Evolutionary conservation across 1,140 invertebrate genomes (phyloP).

Genomic region (Cyclargus thomasi): DNA sequence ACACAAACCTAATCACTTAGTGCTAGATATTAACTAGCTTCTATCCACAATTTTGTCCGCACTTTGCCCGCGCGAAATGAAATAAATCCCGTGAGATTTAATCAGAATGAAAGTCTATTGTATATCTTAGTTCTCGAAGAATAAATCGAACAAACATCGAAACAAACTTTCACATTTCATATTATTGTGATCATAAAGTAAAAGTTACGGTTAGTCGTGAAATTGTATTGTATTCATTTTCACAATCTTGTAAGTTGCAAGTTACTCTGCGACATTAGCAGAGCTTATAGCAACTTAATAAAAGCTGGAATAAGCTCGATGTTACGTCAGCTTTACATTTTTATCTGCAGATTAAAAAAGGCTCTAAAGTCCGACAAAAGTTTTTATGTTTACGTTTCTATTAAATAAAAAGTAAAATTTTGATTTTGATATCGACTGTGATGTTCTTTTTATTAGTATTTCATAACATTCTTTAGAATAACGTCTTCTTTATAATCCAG

Average conservation of each 20-base stretch:
- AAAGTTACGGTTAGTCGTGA: too few relatives aligned
- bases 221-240: too few relatives aligned
- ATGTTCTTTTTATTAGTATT: neutral
- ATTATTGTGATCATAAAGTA: too few relatives aligned
- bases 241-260: neutral
- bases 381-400: neutral
- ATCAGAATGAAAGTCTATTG: too few relatives aligned
- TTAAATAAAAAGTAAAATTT: neutral
- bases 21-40: too few relatives aligned
- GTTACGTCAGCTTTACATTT: neutral
- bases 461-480: neutral
- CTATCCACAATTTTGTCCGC: too few relatives aligned
- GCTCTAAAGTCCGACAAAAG: neutral
- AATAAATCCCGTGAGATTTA: too few relatives aligned
- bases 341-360: neutral
- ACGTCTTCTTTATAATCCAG: neutral
- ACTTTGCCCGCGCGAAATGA: too few relatives aligned
- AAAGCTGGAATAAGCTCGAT: neutral
- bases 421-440: neutral
- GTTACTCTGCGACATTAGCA: neutral
- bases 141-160: too few relatives aligned
- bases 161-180: too few relatives aligned
- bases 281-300: neutral
- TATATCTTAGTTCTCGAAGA: too few relatives aligned
- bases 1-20: too few relatives aligned